Conservation (phyloP, 2,113 vertebrate genomes). For the Acanthochromis polyacanthus region DNA sequence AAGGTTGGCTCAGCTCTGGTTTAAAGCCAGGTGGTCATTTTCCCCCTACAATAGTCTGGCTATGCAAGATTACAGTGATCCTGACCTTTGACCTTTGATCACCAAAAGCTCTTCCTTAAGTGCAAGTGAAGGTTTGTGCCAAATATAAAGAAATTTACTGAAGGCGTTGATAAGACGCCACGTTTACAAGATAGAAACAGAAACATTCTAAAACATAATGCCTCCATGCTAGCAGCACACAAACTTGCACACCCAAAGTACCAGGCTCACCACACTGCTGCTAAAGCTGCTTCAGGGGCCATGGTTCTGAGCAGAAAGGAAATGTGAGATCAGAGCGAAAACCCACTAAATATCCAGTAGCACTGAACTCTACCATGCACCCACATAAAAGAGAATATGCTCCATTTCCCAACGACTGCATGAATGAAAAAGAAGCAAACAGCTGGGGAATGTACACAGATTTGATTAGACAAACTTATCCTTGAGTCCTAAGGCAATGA, state of each 20-base stretch:
- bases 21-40: no score
- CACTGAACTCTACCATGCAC: slow-evolving; percentile 12
- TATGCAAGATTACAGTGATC: no score
- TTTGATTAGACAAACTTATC: slow-evolving; percentile 39
- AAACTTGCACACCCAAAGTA: not conserved
- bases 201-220: no score
- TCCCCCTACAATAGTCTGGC: no score
- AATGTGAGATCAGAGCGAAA: slow-evolving; percentile 42
- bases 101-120: no score
- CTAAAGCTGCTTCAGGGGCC: not conserved
- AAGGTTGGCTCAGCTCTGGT: no score
- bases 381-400: slow-evolving; percentile 27
- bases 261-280: not conserved
- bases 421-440: slow-evolving; percentile 38
- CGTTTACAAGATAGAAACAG: no score
- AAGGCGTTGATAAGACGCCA: no score
- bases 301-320: slow-evolving; percentile 20
- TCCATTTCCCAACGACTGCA: slow-evolving; percentile 31
- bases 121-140: no score
- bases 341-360: slow-evolving; percentile 32
- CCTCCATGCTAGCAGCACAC: not conserved
- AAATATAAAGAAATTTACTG: no score
- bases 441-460: slow-evolving; percentile 43
- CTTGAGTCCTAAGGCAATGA: slow-evolving; percentile 20
- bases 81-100: no score